A percentile compares a stretch with the other conserved stretches of the same genome.
Evolutionary conservation across 2,888 invertebrate genomes (phyloP).

Genomic region (Hipparchia sbordonii): DNA sequence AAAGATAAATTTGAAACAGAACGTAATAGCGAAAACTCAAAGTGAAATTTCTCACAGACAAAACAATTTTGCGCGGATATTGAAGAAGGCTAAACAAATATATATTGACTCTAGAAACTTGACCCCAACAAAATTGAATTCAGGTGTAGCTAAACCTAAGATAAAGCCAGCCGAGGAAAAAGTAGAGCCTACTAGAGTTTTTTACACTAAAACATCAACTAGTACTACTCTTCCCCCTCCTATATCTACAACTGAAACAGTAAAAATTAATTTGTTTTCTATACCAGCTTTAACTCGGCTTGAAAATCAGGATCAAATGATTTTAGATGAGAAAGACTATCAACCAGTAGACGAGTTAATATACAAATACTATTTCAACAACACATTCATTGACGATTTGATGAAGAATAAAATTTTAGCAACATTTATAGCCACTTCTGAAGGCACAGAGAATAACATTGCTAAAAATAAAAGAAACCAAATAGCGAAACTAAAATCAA

Average conservation of each 20-base stretch:
- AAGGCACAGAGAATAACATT: conserved; percentile 35
- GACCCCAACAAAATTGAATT: conserved; percentile 33
- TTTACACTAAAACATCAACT: conserved; percentile 17
- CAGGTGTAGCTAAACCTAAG: conserved; percentile 32
- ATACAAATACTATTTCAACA: conserved; percentile 76
- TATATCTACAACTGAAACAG: conserved; percentile 51
- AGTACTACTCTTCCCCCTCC: conserved; percentile 40
- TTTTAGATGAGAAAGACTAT: conserved; percentile 69
- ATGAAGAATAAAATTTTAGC: conserved; percentile 66
- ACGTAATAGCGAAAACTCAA: conserved; percentile 67
- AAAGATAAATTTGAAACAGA: conserved; percentile 68
- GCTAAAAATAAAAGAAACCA: conserved; percentile 61
- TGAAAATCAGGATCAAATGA: conserved; percentile 60
- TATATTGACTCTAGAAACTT: conserved; percentile 50
- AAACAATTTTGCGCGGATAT: conserved; percentile 65
- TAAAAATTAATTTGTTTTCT: conserved; percentile 71
- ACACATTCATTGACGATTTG: conserved; percentile 69
- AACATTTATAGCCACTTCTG: conserved; percentile 46
- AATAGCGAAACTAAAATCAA: conserved; percentile 47
- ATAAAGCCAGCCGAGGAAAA: conserved; percentile 32
- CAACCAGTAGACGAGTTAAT: conserved; percentile 70
- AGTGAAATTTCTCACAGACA: conserved; percentile 71
- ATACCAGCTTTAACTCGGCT: conserved; percentile 55
- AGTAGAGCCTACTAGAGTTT: conserved; percentile 8
- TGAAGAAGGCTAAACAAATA: conserved; percentile 68